Conservation (phyloP, 2,797 vertebrate species). For the Threskiornis aethiopicus region DNA sequence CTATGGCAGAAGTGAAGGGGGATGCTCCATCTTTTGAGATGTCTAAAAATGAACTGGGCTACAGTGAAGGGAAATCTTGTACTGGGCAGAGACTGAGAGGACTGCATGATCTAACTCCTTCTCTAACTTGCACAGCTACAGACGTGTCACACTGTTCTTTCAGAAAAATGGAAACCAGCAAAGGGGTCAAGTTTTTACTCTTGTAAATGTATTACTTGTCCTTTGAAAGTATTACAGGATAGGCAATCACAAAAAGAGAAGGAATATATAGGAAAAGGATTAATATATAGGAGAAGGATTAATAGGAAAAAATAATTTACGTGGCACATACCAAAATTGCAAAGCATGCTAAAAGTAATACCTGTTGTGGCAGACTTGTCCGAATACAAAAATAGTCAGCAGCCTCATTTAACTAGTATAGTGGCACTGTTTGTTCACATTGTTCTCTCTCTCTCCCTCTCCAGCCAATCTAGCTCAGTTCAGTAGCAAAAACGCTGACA, state of each 20-base stretch:
- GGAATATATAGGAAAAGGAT: background rate
- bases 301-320: background rate
- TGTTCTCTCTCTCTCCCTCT: background rate
- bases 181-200: background rate
- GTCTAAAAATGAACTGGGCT: background rate
- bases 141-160: background rate
- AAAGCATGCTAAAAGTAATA: background rate
- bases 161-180: background rate
- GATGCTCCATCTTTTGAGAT: background rate
- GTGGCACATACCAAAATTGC: background rate
- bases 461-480: background rate
- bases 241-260: background rate
- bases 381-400: background rate
- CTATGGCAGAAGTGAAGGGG: background rate
- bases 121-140: background rate
- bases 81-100: background rate
- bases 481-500: background rate
- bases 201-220: background rate
- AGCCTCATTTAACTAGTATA: background rate
- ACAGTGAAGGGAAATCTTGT: background rate
- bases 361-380: background rate
- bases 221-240: background rate
- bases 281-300: background rate
- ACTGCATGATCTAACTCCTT: background rate
- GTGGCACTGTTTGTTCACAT: background rate